Evolutionary conservation across 2,888 invertebrate species (phyloP).

Genomic region (Epicampocera succincta): DNA sequence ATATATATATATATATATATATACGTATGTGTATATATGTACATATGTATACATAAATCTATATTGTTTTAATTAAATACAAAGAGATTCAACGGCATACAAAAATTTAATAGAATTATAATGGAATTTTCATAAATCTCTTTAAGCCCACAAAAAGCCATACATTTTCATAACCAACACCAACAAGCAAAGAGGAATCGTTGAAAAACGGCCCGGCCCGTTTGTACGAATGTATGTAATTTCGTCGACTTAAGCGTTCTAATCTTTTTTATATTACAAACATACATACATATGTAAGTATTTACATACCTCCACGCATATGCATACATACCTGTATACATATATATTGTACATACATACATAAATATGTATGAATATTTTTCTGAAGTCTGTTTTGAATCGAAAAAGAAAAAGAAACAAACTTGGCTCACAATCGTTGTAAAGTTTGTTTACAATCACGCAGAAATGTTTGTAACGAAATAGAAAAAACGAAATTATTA

Average conservation of each 20-base stretch:
- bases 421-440: constrained; percentile 16
- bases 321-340: no score
- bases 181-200: constrained; percentile 4
- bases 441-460: constrained; percentile 34
- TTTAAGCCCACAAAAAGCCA: constrained; percentile 49
- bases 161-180: constrained; percentile 27
- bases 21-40: no score
- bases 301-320: no score
- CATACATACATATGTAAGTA: no score
- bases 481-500: constrained; percentile 2
- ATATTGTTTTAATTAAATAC: background rate
- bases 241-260: constrained; percentile 57
- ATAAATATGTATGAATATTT: constrained; percentile 61
- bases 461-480: constrained; percentile 37
- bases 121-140: constrained; percentile 59
- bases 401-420: constrained; percentile 38
- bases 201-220: constrained; percentile 35
- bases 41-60: no score
- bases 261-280: constrained; percentile 53
- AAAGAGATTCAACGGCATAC: constrained; percentile 10
- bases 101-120: constrained; percentile 60
- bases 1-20: no score
- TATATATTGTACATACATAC: background rate
- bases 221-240: constrained; percentile 9
- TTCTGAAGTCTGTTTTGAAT: constrained; percentile 16